phyloP scores from a whole-genome alignment of 35 echinoderm and acorn worm species.

The Lytechinus pictus region DNA sequence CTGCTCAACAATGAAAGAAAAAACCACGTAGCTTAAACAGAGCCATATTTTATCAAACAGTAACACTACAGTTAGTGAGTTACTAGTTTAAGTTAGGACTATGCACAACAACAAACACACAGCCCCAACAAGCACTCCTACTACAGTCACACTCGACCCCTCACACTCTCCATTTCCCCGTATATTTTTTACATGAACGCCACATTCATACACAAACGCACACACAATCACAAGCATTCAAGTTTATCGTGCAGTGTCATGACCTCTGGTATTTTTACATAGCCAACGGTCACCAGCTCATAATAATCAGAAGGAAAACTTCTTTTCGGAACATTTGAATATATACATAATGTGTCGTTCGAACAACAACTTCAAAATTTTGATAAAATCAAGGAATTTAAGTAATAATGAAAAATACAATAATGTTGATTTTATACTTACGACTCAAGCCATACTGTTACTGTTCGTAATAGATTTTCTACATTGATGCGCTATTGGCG shows the following conservation, averaged over 20 bases:
- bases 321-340: background rate
- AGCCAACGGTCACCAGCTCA: background rate
- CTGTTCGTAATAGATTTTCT: conserved; percentile 33
- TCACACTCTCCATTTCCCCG: too few species aligned
- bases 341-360: background rate
- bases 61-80: too few species aligned
- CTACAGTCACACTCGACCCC: background rate
- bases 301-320: background rate
- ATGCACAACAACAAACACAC: background rate
- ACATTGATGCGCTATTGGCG: conserved; percentile 40
- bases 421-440: conserved; percentile 12
- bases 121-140: background rate
- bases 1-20: too few species aligned
- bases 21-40: too few species aligned
- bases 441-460: conserved; percentile 48
- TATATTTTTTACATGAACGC: background rate
- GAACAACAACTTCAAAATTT: background rate
- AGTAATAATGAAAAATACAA: background rate
- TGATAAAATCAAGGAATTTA: background rate
- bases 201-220: background rate
- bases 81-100: background rate
- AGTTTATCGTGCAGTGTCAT: conserved; percentile 35
- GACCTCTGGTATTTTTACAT: conserved; percentile 42
- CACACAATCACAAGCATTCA: background rate
- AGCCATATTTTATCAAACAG: too few species aligned